Evolutionary conservation across 1,140 invertebrate genomes (phyloP).

Genomic region (Ceratitis capitata): DNA sequence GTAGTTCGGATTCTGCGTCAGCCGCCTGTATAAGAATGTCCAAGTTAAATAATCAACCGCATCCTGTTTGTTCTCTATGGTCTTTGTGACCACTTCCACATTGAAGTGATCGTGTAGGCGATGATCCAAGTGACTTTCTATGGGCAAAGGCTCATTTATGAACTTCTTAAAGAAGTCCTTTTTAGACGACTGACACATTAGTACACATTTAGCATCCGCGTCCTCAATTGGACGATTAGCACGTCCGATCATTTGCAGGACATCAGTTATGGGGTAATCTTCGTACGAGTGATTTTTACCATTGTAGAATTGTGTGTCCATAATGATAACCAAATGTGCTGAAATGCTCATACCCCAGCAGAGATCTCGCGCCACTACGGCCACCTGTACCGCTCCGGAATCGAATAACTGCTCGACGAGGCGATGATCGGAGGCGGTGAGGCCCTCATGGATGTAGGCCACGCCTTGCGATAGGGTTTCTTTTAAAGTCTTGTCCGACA

Average conservation of each 20-base stretch:
- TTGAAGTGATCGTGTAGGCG: conserved; percentile 99
- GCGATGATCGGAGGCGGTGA: conserved; percentile 82
- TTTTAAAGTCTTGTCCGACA: conserved; percentile 87
- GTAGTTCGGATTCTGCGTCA: conserved; percentile 99
- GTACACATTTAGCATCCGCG: conserved; percentile 94
- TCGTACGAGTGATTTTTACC: conserved; percentile 94
- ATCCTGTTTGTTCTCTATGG: conserved; percentile 99
- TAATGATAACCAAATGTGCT: conserved; percentile 93
- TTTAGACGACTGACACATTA: conserved; percentile 97
- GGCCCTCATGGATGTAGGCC: conserved; percentile 96
- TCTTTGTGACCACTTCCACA: conserved; percentile 99
- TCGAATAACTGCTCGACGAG: conserved; percentile 94
- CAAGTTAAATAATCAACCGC: conserved; percentile 99
- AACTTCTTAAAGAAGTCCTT: conserved; percentile 99
- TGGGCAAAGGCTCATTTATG: conserved; percentile 94
- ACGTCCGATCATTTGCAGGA: conserved; percentile 96
- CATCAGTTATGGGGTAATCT: conserved; percentile 97
- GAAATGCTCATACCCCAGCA: conserved; percentile 91
- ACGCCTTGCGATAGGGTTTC: conserved; percentile 93
- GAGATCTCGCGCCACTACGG: conserved; percentile 89
- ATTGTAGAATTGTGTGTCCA: conserved; percentile 98
- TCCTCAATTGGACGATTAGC: conserved; percentile 91
- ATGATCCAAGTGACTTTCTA: conserved; percentile 98
- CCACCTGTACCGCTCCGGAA: conserved; percentile 92
- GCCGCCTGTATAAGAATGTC: conserved; percentile 96